Conservation (phyloP, 2,888 invertebrate species). For the Aspidiotus destructor region DNA sequence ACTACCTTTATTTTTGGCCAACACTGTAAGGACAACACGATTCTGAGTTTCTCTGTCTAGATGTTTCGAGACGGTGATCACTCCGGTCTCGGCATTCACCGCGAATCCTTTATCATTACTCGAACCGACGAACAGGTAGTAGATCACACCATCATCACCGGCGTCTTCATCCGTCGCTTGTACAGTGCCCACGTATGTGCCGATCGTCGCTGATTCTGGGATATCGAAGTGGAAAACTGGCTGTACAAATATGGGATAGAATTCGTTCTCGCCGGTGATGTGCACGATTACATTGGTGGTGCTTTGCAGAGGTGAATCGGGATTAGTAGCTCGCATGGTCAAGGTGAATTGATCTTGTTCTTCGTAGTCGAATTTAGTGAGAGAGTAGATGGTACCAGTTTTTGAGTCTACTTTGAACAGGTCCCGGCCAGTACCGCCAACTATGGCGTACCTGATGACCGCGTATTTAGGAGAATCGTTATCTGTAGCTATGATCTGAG, state of each 20-base stretch:
- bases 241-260: slow-evolving; percentile 75
- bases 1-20: slow-evolving; percentile 90
- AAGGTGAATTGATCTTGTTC: slow-evolving; percentile 63
- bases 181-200: slow-evolving; percentile 72
- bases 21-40: slow-evolving; percentile 76
- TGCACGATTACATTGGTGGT: slow-evolving; percentile 62
- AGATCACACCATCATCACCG: slow-evolving; percentile 77
- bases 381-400: slow-evolving; percentile 66
- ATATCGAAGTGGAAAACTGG: slow-evolving; percentile 87
- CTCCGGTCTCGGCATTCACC: slow-evolving; percentile 72
- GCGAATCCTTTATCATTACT: slow-evolving; percentile 85
- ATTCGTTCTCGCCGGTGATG: slow-evolving; percentile 80
- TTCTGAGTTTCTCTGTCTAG: slow-evolving; percentile 81
- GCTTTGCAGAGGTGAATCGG: slow-evolving; percentile 70
- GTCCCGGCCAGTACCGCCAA: slow-evolving; percentile 62
- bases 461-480: slow-evolving; percentile 81
- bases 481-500: slow-evolving; percentile 66
- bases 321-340: slow-evolving; percentile 74
- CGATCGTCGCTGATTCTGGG: slow-evolving; percentile 80
- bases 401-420: slow-evolving; percentile 66
- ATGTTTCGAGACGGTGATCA: slow-evolving; percentile 69
- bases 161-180: slow-evolving; percentile 83
- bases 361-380: slow-evolving; percentile 77
- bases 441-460: slow-evolving; percentile 70
- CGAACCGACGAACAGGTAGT: slow-evolving; percentile 84